phyloP scores from a whole-genome alignment of 2,113 vertebrate species.

The Dromaius novaehollandiae region DNA sequence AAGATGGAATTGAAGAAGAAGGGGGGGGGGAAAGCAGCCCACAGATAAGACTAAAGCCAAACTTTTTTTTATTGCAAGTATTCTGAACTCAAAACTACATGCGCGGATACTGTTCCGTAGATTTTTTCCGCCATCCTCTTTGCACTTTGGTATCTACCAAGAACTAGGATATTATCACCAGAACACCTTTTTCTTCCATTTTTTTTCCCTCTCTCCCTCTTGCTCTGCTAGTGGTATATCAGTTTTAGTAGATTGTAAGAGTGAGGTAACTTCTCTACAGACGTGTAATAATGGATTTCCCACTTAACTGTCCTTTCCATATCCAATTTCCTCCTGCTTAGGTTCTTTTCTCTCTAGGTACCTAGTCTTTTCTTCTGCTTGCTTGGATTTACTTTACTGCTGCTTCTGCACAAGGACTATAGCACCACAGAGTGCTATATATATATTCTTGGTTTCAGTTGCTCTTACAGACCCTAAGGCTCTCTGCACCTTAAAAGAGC shows the following conservation, averaged over 20 bases:
- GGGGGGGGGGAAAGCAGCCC: too few relatives aligned
- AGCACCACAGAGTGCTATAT: not conserved
- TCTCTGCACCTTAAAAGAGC: not conserved
- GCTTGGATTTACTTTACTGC: not conserved
- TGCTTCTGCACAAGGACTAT: not conserved
- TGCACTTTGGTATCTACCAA: not conserved
- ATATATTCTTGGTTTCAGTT: not conserved
- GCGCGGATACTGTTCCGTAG: not conserved
- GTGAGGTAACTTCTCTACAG: not conserved
- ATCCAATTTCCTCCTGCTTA: not conserved
- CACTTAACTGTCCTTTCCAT: not conserved
- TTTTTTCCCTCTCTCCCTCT: not conserved
- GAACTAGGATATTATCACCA: not conserved
- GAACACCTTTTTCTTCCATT: not conserved
- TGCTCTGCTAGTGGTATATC: not conserved
- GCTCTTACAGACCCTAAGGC: not conserved
- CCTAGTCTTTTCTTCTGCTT: not conserved
- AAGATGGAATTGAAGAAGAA: not conserved
- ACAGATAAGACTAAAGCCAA: not conserved
- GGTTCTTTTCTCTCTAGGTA: not conserved
- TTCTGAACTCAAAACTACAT: not conserved
- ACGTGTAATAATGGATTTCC: not conserved
- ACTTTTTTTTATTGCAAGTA: not conserved
- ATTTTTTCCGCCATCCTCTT: not conserved
- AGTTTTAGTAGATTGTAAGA: not conserved